A percentile compares a stretch with the other conserved stretches of the same genome.
phyloP scores from a whole-genome alignment of 2,113 vertebrate species.

The Podilymbus podiceps region DNA sequence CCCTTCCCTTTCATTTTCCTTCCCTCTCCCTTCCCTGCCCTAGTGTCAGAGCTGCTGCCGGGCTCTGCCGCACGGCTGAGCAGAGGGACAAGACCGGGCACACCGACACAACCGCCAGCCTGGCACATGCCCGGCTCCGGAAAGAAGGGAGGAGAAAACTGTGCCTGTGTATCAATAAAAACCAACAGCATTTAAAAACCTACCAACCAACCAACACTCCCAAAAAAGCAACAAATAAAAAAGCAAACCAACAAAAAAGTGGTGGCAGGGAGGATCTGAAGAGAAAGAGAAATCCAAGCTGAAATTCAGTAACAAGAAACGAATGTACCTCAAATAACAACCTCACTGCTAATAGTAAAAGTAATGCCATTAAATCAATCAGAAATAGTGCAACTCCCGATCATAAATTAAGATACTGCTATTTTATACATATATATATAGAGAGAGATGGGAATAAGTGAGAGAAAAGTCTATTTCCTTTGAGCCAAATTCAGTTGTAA shows the following conservation, averaged over 20 bases:
- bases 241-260: too few species aligned
- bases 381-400: constrained; percentile 29
- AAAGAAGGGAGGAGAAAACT: neutral
- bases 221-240: neutral
- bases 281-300: constrained; percentile 18
- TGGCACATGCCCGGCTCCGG: constrained; percentile 16
- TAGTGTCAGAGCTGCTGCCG: neutral
- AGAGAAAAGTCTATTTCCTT: constrained; percentile 30
- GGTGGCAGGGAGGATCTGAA: neutral
- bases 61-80: neutral
- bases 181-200: neutral
- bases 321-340: constrained; percentile 52
- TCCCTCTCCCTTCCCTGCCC: too few species aligned
- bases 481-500: neutral
- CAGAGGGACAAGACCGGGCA: neutral
- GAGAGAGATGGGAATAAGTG: neutral
- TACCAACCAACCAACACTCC: too few species aligned
- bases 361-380: constrained; percentile 22
- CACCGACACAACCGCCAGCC: neutral
- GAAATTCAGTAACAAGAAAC: constrained; percentile 54
- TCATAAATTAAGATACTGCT: constrained; percentile 49
- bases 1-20: too few species aligned
- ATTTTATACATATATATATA: neutral
- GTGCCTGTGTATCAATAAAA: neutral
- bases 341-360: constrained; percentile 29